phyloP scores from a whole-genome alignment of 2,888 invertebrate species.

The Unio pictorum region DNA sequence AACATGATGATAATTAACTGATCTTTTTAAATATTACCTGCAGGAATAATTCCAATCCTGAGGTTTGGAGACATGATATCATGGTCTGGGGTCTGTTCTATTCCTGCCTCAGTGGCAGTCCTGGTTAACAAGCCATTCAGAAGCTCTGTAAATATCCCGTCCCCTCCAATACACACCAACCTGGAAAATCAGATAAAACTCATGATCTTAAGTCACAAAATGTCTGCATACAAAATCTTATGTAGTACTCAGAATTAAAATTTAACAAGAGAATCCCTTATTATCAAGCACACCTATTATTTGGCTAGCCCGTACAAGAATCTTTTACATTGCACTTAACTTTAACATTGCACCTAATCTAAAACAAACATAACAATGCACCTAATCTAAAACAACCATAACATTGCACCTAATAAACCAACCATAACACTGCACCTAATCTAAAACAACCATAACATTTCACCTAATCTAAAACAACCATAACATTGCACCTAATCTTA shows the following conservation, averaged over 20 bases:
- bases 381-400: no score
- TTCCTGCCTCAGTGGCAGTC: slow-evolving; percentile 74
- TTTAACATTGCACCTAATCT: not conserved
- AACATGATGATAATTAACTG: not conserved
- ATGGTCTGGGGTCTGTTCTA: slow-evolving; percentile 75
- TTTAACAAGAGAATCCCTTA: no score
- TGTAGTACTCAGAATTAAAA: no score
- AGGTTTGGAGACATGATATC: slow-evolving; percentile 59
- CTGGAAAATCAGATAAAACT: slow-evolving; percentile 72
- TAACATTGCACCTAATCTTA: no score
- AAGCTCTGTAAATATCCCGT: slow-evolving; percentile 88
- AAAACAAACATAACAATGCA: no score
- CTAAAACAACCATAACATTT: not conserved
- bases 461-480: no score
- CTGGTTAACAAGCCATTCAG: slow-evolving; percentile 80
- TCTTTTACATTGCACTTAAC: no score
- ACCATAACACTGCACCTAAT: not conserved
- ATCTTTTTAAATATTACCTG: slow-evolving; percentile 71
- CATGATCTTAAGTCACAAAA: no score
- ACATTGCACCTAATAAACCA: no score
- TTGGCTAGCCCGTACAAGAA: no score
- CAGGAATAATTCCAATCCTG: slow-evolving; percentile 76
- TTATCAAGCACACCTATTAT: no score
- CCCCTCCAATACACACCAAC: slow-evolving; percentile 87
- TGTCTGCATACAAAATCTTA: no score